Evolutionary conservation across 2,113 vertebrate species (phyloP), one percentile per base, ranked within the genome.

Genomic region (Panthera tigris): DNA sequence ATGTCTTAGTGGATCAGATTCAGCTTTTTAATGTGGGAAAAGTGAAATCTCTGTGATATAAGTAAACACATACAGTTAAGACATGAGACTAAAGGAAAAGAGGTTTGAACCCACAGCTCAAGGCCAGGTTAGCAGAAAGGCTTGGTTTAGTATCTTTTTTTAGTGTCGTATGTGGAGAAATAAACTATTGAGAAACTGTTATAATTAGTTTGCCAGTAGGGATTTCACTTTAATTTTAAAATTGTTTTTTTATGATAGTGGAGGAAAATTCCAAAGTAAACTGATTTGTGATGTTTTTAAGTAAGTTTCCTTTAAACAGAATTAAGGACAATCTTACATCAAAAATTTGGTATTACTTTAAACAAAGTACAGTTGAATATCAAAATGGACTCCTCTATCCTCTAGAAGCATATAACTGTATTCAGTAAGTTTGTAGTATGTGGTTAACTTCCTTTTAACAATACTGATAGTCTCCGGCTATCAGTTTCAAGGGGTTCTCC

Each of bases 181-280:
- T 94, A 83, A 91, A 89, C 83, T 79, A 41, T 52, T 66, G 41
- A 50, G 79, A 89, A 55, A 80, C 21, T 4, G 8, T 80, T 91
- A 21, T 87, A 80, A 89, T 41, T 29, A 94, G 16, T 94, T 96
- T 85, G 50, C 91, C 14, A 89, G 5, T 63, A 79, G 61, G 85
- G 88, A 78, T 81, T 93, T 85, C 36, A 93, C 52, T 92, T 79
- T 94, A 73, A 82, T 76, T 96, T 90, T 90, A 89, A 94, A 57
- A 57, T 39, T 19, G 4, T 39, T 84, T 68, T 88, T 88, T 68
- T n/a, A 57, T 65, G 31, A 63, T 92, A 74, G 68, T 85, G 21
- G 21, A 74, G 83, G 57, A 76, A 89, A 91, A 71, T 88, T 89
- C 8, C 41, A 81, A 68, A 93, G 16, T 85, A 82, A 86, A 23